Base-by-base conservation (phyloP, 2,888 invertebrate genomes). In the Adineta ricciae region DNA sequence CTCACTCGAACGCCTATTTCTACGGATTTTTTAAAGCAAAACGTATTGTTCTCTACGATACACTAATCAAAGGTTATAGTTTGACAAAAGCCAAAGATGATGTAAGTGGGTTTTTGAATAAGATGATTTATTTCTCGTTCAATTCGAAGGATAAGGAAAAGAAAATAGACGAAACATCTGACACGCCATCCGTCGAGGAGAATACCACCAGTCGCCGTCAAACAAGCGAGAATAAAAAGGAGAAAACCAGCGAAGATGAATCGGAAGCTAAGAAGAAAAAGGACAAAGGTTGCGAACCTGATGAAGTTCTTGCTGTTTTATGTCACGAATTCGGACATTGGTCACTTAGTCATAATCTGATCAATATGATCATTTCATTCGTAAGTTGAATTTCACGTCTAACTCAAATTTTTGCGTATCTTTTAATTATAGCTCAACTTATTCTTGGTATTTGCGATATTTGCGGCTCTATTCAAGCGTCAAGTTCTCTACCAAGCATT, bases 291-390 rank as follows among this genome's bases (percentile, higher is more conserved):
- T 86, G 86, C 32, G 84, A 93, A 83, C 94, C 96, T 88, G 94
- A 94, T 88, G 98, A 99, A 92, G 94, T 99, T 86, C 91, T 99
- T 84, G 98, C 97, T 46, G 95, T 99, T 46, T 92, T 99, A 84
- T 95, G 95, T 2, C 99, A 99, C 91, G 99, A 99, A 91, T 92
- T 99, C 82, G 98, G 98, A 0, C 98, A 99, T 89, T 99, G 98
- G 98, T 94, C 95, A 49, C 49, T 86, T 16, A 56, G 27, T 41
- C 84, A 86, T 78, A 83, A 83, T 46, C 21, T 86, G n/a, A 83
- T 84, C 46, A 83, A 86, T 84, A 41, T 86, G 46, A 19, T n/a
- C 27, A 56, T 86, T n/a, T 84, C 72, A 38, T 84, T 83, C 52
- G 84, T 84, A 73, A 36, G 54, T 50, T 41, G 19, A 8, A 46